Evolutionary conservation across 2,888 invertebrate species (phyloP), one percentile per base, ranked within the genome.

Genomic region (Tachina fera): DNA sequence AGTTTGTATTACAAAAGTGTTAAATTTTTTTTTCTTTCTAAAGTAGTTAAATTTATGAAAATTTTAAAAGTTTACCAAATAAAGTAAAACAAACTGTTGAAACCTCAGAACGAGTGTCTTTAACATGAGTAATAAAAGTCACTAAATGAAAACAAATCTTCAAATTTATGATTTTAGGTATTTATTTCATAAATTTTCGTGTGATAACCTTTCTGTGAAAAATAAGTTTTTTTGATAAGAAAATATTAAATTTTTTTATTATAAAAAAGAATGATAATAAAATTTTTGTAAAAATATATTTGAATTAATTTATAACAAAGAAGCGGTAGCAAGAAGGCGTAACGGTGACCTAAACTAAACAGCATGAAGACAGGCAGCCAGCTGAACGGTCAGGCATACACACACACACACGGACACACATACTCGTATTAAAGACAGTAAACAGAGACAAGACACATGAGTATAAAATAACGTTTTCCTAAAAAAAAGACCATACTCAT

Each of bases 281-380:
- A 19, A 60, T 43, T 19, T 11, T 16, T 72, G 9, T 45, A n/a
- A 49, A 77, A 78, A 78, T 78, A 49, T 77, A 60, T 78, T 84
- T n/a, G 65, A 60, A 68, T 75, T 85, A 75, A 75, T 74, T 85
- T 74, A 31, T 56, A 61, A 19, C 75, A 71, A 19, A 22, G 53
- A 60, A 53, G 78, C 86, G 72, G 86, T 86, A 86, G 86, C 86
- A 79, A 72, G 86, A 86, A 86, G 86, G 86, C 86, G 86, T 86
- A 86, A 83, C 86, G 63, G 86, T 86, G 79, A 86, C 86, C 86
- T 49, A 79, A 86, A 86, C 86, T 72, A 63, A 86, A 86, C 86
- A 83, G 86, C 86, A 76, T 83, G 86, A 86, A 86, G 79, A 86
- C 86, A 86, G 61, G 86, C 83, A 86, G 86, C 81, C 78, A 82